Conservation (phyloP, 1,140 invertebrate genomes). For the Euura lappo region DNA sequence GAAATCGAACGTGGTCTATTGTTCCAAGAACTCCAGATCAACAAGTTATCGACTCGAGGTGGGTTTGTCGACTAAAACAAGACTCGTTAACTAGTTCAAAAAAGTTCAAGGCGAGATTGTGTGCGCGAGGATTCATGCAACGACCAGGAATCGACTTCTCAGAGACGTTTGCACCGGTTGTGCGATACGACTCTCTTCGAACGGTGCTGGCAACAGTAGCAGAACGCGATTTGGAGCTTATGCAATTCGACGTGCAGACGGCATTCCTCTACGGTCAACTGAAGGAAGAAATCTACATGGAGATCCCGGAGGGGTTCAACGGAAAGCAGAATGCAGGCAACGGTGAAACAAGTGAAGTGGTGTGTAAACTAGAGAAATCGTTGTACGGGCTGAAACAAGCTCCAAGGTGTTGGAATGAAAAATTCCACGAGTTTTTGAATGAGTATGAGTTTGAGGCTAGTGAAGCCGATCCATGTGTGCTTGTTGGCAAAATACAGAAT, state of each 20-base stretch:
- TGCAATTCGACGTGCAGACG: conserved; percentile 41
- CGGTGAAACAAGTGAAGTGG: conserved; percentile 17
- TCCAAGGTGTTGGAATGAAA: conserved; percentile 46
- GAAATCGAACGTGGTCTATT: conserved; percentile 37
- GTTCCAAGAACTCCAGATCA: conserved; percentile 24
- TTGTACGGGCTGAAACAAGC: conserved; percentile 55
- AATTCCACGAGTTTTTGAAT: conserved; percentile 20
- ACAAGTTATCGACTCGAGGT: conserved; percentile 38
- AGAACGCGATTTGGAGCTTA: conserved; percentile 26
- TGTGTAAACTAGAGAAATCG: conserved; percentile 41
- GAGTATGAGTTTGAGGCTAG: neutral
- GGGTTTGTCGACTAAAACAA: conserved; percentile 40
- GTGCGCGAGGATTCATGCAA: conserved; percentile 24
- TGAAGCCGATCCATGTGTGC: conserved; percentile 18
- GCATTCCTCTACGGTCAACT: conserved; percentile 52
- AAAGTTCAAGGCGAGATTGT: conserved; percentile 21
- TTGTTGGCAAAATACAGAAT: neutral
- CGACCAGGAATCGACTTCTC: conserved; percentile 24
- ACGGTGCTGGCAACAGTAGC: neutral
- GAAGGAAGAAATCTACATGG: conserved; percentile 47
- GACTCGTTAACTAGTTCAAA: neutral
- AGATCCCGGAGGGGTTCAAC: conserved; percentile 29
- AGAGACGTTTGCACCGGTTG: conserved; percentile 25
- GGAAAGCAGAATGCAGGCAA: neutral
- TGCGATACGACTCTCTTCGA: conserved; percentile 11